These are phyloP conservation scores for Geodia barretti DNA, from an alignment of 37 sponge, comb jelly and placozoan genomes.

Conservation along the genomic window DNA sequence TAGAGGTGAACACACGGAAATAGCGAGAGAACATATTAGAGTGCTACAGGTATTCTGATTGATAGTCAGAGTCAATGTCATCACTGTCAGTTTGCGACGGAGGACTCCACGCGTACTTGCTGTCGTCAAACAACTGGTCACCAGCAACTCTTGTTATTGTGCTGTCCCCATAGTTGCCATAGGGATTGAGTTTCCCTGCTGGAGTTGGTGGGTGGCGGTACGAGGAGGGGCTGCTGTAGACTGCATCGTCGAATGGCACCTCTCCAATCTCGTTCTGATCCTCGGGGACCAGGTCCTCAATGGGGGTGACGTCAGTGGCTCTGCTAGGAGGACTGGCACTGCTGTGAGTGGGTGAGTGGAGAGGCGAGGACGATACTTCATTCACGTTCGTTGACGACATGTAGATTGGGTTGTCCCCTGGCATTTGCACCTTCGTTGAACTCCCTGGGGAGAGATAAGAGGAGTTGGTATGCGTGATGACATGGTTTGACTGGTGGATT, in stretches of 20 bases:
- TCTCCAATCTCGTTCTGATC: slow-evolving; percentile 11
- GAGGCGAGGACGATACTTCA: neutral
- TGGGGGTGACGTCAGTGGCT: slow-evolving; percentile 4
- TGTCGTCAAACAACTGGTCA: neutral
- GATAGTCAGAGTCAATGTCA: neutral
- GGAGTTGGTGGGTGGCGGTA: neutral
- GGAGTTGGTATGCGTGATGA: too few species aligned
- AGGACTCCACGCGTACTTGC: neutral
- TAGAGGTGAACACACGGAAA: too few species aligned
- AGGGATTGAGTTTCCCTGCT: neutral
- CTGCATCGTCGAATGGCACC: neutral
- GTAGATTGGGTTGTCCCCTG: slow-evolving; percentile 16
- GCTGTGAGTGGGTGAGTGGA: neutral
- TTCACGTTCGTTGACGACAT: neutral
- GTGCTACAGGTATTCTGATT: neutral
- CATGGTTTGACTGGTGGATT: too few species aligned
- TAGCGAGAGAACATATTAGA: too few species aligned
- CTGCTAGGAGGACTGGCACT: neutral
- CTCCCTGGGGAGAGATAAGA: too few species aligned
- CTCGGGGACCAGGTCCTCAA: slow-evolving; percentile 43
- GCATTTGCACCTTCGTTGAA: too few species aligned
- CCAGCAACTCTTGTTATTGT: slow-evolving; percentile 14
- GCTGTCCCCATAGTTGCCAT: slow-evolving; percentile 19
- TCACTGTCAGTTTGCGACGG: neutral
- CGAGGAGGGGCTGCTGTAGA: neutral